These are phyloP conservation scores for Wiebesia pumilae DNA, from an alignment of 1,140 invertebrate genomes.

Conservation along the genomic window DNA sequence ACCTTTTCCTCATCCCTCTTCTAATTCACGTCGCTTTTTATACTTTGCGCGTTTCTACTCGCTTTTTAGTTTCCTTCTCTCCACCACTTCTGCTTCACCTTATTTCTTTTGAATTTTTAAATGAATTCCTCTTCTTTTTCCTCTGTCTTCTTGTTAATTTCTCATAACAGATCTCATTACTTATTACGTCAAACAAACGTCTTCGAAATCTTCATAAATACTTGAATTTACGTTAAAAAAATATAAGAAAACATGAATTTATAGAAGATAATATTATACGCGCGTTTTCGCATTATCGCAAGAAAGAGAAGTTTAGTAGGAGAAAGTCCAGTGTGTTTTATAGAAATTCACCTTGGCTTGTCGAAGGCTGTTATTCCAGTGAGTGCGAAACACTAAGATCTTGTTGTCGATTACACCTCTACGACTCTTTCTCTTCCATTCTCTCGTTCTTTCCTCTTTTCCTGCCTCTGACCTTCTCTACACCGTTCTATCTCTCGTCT, in stretches of 20 bases:
- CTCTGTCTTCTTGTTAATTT: too few relatives aligned
- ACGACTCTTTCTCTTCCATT: not conserved
- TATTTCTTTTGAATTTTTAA: too few relatives aligned
- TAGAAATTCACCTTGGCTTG: not conserved
- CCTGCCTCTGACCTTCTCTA: not conserved
- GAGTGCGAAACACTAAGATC: slow-evolving; percentile 39
- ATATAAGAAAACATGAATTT: not conserved
- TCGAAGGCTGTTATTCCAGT: not conserved
- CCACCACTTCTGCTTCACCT: too few relatives aligned
- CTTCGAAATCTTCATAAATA: too few relatives aligned
- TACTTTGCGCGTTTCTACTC: too few relatives aligned
- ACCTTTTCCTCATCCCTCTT: too few relatives aligned
- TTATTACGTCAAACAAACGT: too few relatives aligned
- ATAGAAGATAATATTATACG: not conserved
- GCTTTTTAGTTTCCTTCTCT: too few relatives aligned
- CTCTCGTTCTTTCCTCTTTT: not conserved
- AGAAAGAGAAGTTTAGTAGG: not conserved
- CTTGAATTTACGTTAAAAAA: too few relatives aligned
- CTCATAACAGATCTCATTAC: too few relatives aligned
- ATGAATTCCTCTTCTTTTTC: too few relatives aligned
- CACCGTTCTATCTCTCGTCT: slow-evolving; percentile 12
- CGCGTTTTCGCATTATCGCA: not conserved
- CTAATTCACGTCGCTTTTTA: too few relatives aligned
- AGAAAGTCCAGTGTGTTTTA: not conserved
- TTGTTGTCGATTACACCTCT: slow-evolving; percentile 1